These are phyloP conservation scores for Raillietiella orientalis DNA, from an alignment of 2,888 invertebrate genomes.

Conservation along the genomic window DNA sequence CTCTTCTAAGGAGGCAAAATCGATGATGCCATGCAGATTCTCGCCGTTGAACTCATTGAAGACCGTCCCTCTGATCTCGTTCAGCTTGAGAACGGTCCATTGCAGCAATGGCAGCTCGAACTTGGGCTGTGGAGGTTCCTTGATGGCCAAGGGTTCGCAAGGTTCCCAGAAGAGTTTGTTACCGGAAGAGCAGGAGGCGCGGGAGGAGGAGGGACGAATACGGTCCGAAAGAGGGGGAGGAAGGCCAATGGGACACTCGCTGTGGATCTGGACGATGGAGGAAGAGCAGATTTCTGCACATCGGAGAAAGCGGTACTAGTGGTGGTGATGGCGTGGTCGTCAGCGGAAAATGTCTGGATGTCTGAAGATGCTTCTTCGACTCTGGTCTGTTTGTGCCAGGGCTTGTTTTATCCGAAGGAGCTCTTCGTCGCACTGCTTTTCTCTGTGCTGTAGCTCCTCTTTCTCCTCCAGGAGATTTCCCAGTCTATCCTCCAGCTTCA, in stretches of 20 bases:
- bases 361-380: constrained; percentile 50
- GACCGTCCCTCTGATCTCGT: constrained; percentile 90
- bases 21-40: constrained; percentile 46
- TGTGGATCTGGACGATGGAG: constrained; percentile 8
- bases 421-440: no score
- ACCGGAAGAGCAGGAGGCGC: constrained; percentile 28
- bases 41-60: constrained; percentile 97
- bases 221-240: constrained; percentile 9
- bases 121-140: constrained; percentile 82
- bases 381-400: constrained; percentile 39
- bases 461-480: no score
- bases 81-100: constrained; percentile 93
- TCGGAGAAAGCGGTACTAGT: constrained; percentile 6
- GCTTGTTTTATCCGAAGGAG: constrained; percentile 41
- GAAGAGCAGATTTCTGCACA: constrained; percentile 9
- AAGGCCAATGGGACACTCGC: constrained; percentile 12
- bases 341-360: no score
- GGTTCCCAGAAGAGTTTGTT: constrained; percentile 8
- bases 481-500: no score
- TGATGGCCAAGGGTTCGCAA: constrained; percentile 45
- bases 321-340: constrained; percentile 9
- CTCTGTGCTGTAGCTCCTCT: no score
- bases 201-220: constrained; percentile 33
- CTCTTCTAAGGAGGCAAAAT: constrained; percentile 87
- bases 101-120: constrained; percentile 86